Evolutionary conservation across 2,888 invertebrate species (phyloP), one percentile per base, ranked within the genome.

Genomic region (Cheilosia impressa): DNA sequence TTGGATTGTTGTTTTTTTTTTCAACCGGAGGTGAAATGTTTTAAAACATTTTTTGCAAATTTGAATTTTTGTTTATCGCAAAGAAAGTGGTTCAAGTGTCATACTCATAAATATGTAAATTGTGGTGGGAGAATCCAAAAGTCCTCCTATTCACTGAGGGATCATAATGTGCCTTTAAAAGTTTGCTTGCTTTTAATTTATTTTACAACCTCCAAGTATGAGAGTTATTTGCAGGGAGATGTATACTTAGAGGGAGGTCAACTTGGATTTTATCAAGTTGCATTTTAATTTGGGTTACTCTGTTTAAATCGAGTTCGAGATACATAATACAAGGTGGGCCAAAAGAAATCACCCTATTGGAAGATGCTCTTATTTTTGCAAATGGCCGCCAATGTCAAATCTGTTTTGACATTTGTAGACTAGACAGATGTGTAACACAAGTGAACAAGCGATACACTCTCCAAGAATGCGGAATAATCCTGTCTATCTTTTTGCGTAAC

Each of bases 81-180:
- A 71, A 7, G n/a, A 38, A 19, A 52, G 66, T 34, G 58, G 65
- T 84, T 72, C 58, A 19, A 76, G 80, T 85, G 57, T 71, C 55
- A 52, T 55, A 47, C 76, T 85, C 68, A 81, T 85, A 85, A 85
- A 85, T 85, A 85, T 85, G 76, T 77, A 77, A 85, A 68, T 76
- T 66, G 47, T 62, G 72, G 66, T 62, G 72, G 60, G 60, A 24
- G n/a, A 24, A 24, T 65, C 45, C 66, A 65, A 57, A 76, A 60
- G 63, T 63, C 78, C 52, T 52, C 72, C 24, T 10, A 17, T 0
- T 13, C 38, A 22, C 17, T 38, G 65, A 75, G 69, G 75, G 75
- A 60, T 71, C 43, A 55, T 84, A 75, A 84, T 66, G 71, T 79
- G 43, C 60, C 63, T 73, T 78, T 53, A 63, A 68, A 63, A 57